Evolutionary conservation across 2,797 vertebrate species (phyloP).

Genomic region (Bovichtus variegatus): DNA sequence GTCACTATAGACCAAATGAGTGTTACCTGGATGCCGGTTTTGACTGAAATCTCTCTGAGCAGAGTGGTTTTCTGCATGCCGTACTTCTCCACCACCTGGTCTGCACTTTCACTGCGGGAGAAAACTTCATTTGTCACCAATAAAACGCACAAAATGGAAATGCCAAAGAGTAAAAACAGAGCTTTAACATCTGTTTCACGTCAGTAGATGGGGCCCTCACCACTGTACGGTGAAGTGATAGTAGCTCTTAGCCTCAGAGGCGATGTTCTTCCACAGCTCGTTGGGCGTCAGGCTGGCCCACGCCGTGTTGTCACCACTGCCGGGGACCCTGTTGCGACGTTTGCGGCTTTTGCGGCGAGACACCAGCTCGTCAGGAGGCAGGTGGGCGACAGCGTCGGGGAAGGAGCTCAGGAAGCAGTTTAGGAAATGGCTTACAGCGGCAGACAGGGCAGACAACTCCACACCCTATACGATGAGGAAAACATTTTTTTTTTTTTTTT

Average conservation of each 20-base stretch:
- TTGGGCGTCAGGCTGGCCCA: conserved; percentile 96
- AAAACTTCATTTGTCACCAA: neutral
- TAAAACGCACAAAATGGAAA: neutral
- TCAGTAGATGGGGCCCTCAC: conserved; percentile 74
- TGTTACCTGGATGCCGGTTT: conserved; percentile 97
- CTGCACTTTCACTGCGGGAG: conserved; percentile 90
- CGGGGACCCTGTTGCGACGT: conserved; percentile 93
- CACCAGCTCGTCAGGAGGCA: conserved; percentile 94
- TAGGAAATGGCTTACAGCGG: conserved; percentile 98
- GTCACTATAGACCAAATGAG: neutral
- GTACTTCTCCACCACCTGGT: conserved; percentile 94
- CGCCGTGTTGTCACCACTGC: conserved; percentile 92
- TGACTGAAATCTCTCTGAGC: conserved; percentile 95
- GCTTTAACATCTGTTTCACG: conserved; percentile 55
- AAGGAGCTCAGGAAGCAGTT: conserved; percentile 99
- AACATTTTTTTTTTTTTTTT: too few relatives aligned
- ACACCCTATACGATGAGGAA: conserved; percentile 86
- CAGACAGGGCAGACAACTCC: conserved; percentile 95
- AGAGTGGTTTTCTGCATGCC: conserved; percentile 94
- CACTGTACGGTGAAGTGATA: conserved; percentile 93
- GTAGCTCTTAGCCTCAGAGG: conserved; percentile 92
- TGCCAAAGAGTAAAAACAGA: neutral
- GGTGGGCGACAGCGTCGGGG: conserved; percentile 94
- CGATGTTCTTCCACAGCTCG: conserved; percentile 97
- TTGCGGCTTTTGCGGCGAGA: conserved; percentile 96